These are phyloP conservation scores for Sialia sialis DNA, from an alignment of 2,113 vertebrate species.

Conservation along the genomic window DNA sequence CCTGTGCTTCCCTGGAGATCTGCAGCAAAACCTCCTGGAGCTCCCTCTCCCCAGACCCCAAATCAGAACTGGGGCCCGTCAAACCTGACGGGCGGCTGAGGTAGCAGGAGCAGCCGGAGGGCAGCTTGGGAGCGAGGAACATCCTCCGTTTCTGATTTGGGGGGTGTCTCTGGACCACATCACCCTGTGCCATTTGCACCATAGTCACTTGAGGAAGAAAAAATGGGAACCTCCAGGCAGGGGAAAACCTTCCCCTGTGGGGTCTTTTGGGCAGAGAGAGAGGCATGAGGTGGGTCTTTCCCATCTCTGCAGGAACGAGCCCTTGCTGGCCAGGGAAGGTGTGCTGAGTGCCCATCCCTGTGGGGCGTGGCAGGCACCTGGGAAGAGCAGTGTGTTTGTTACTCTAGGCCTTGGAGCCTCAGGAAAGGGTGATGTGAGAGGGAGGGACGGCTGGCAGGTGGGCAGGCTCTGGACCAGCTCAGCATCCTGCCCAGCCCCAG, in stretches of 20 bases:
- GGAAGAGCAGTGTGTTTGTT: neutral
- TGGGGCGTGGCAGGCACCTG: accelerated
- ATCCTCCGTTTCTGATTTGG: neutral
- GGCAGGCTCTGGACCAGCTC: neutral
- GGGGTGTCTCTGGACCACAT: neutral
- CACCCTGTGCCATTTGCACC: slow-evolving; percentile 40
- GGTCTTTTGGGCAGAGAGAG: neutral
- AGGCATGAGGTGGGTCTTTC: neutral
- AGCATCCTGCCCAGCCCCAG: neutral
- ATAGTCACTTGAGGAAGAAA: neutral
- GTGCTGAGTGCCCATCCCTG: accelerated
- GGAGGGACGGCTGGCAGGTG: neutral
- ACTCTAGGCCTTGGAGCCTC: neutral
- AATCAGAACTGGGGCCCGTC: slow-evolving; percentile 89
- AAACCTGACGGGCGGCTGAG: slow-evolving; percentile 91
- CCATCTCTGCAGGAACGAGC: neutral
- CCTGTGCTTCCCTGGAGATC: slow-evolving; percentile 76
- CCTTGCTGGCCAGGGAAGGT: neutral
- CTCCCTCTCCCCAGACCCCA: slow-evolving; percentile 91
- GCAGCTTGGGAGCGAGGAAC: slow-evolving; percentile 4
- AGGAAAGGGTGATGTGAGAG: neutral
- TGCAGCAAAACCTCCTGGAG: slow-evolving; percentile 91
- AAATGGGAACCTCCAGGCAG: neutral
- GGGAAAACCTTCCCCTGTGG: neutral
- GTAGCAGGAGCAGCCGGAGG: slow-evolving; percentile 78